Percentiles rank a stretch among this genome's conserved stretches.
These are phyloP conservation scores for Candidula unifasciata DNA, from an alignment of 2,888 invertebrate species.

Conservation along the genomic window DNA sequence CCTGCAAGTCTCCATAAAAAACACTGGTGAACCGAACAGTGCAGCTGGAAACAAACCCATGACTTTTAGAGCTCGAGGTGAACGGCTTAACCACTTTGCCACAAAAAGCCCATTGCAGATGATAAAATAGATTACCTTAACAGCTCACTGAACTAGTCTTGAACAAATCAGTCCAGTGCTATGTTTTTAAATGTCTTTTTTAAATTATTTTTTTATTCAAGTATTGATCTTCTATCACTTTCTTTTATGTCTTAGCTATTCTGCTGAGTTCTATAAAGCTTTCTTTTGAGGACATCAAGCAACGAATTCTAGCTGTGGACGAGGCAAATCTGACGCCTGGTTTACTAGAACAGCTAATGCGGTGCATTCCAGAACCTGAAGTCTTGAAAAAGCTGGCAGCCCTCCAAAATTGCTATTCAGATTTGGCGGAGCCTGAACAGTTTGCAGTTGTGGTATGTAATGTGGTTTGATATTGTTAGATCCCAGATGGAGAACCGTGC, in stretches of 20 bases:
- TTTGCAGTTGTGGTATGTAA: conserved; percentile 88
- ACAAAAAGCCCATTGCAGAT: too few relatives aligned
- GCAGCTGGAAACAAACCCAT: too few relatives aligned
- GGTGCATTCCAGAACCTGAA: conserved; percentile 92
- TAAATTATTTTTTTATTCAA: neutral
- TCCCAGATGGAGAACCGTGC: too few relatives aligned
- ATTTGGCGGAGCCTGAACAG: conserved; percentile 91
- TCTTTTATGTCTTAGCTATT: conserved; percentile 75
- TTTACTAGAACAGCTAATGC: conserved; percentile 91
- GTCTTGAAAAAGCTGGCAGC: conserved; percentile 90
- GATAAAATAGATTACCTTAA: too few relatives aligned
- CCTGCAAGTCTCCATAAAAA: too few relatives aligned
- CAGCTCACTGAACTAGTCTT: too few relatives aligned
- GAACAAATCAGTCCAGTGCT: too few relatives aligned
- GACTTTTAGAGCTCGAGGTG: too few relatives aligned
- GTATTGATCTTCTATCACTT: too few relatives aligned
- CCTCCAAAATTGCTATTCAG: conserved; percentile 86
- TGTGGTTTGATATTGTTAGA: neutral
- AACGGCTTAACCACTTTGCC: too few relatives aligned
- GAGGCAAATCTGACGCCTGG: conserved; percentile 90
- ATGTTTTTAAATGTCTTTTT: neutral
- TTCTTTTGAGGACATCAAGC: conserved; percentile 81
- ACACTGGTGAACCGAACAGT: too few relatives aligned
- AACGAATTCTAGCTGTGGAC: conserved; percentile 91
- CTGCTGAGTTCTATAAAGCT: conserved; percentile 80